Evolutionary conservation across 2,113 vertebrate species (phyloP).

Genomic region (Nicator chloris): DNA sequence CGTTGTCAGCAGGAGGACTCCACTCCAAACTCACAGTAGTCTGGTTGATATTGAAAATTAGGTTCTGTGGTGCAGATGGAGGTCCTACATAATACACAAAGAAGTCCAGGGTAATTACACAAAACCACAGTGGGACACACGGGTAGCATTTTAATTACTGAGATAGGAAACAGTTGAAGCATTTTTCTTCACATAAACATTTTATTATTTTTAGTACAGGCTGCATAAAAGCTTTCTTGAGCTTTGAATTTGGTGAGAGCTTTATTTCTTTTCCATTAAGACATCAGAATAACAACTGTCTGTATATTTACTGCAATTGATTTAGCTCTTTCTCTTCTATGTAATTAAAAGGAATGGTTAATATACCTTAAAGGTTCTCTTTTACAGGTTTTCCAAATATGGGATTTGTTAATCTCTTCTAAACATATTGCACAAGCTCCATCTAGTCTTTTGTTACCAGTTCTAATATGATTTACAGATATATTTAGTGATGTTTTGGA

Average conservation of each 20-base stretch:
- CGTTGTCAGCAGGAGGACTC: slow-evolving; percentile 92
- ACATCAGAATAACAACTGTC: slow-evolving; percentile 59
- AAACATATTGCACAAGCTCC: neutral
- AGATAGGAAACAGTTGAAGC: slow-evolving; percentile 21
- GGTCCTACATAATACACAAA: slow-evolving; percentile 80
- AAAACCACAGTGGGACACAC: neutral
- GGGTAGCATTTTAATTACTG: slow-evolving; percentile 41
- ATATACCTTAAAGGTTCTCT: slow-evolving; percentile 18
- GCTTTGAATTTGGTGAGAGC: slow-evolving; percentile 48
- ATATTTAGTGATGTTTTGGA: slow-evolving; percentile 63
- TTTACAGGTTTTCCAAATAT: neutral
- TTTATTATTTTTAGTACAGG: slow-evolving; percentile 55
- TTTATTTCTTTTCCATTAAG: slow-evolving; percentile 73
- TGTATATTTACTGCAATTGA: slow-evolving; percentile 58
- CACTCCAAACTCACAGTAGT: slow-evolving; percentile 95
- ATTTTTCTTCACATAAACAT: slow-evolving; percentile 58
- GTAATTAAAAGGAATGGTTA: slow-evolving; percentile 65
- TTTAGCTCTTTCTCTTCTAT: slow-evolving; percentile 39
- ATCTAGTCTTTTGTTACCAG: slow-evolving; percentile 65
- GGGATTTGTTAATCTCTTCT: neutral
- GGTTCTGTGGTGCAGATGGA: slow-evolving; percentile 97
- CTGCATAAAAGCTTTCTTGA: slow-evolving; percentile 58
- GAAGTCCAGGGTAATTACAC: slow-evolving; percentile 21
- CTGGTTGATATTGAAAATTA: slow-evolving; percentile 99
- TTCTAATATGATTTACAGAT: slow-evolving; percentile 67